Evolutionary conservation across 2,888 invertebrate species (phyloP), one percentile per base, ranked within the genome.

Genomic region (Leptarthrus brevirostris): DNA sequence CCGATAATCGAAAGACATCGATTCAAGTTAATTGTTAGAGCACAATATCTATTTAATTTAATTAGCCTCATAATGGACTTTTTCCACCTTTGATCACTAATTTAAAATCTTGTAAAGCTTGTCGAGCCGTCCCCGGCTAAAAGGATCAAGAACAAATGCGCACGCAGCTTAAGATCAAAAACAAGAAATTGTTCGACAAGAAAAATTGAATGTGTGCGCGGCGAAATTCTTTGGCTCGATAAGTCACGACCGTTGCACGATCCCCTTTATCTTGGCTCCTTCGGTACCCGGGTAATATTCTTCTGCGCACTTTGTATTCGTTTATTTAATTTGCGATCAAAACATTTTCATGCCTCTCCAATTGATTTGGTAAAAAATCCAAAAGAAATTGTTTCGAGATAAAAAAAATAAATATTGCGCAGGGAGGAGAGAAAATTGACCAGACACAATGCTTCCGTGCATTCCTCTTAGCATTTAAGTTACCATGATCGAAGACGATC

Each of bases 101-200:
- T 82, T 82, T 82, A 80, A 82, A 81, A 82, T 81, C 79, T 80
- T 75, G 69, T 75, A 75, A 47, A n/a, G 16, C 36, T 36, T 58
- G 58, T 54, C 3, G 52, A 34, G 16, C 64, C 18, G 54, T 34
- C 36, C 40, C 10, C 6, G 12, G n/a, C 3, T 40, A 61, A 64
- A 53, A 52, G 53, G 56, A 52, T 44, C 47, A 74, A 74, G 74
- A 72, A 71, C 74, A 72, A 69, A 72, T 74, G 71, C 72, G 71
- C 66, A 74, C 72, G 49, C 75, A 69, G 75, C 73, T 69, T 53
- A 69, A 75, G 66, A 72, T 73, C 72, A 72, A 66, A 72, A 69
- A 52, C 73, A 69, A 58, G 49, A 75, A 72, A 72, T 70, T 73
- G 72, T 69, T 61, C 18, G 36, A 69, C 69, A 52, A 69, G 52